phyloP scores from a whole-genome alignment of 1,140 invertebrate species.

The Oedothorax gibbosus region DNA sequence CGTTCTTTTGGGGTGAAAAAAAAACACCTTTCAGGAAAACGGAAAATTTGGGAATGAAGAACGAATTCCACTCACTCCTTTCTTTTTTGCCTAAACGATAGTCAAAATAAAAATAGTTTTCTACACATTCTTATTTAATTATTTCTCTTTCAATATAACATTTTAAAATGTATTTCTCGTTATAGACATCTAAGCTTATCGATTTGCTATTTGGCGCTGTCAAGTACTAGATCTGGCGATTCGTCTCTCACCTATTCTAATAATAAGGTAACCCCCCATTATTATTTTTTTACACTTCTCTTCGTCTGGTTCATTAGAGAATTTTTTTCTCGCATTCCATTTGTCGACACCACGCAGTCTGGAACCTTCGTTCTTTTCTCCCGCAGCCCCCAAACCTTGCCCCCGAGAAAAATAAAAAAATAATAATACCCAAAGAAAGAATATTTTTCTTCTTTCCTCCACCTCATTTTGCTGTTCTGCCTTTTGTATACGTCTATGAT shows the following conservation, averaged over 20 bases:
- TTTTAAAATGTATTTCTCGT: no score
- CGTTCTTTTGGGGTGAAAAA: no score
- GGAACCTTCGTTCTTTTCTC: constrained; percentile 28
- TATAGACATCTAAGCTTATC: no score
- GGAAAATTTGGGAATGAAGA: not conserved
- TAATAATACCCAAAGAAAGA: no score
- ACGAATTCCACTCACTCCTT: not conserved
- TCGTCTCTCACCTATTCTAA: not conserved
- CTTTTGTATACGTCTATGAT: constrained; percentile 21
- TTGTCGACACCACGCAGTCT: constrained; percentile 61
- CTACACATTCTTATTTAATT: not conserved
- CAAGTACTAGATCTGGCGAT: constrained; percentile 18
- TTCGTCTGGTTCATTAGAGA: constrained; percentile 58
- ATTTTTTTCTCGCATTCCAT: constrained; percentile 57
- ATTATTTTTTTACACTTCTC: constrained; percentile 22
- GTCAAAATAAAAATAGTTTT: no score
- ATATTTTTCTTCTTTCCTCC: constrained; percentile 7
- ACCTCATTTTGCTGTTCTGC: constrained; percentile 23
- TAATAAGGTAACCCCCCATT: constrained; percentile 29
- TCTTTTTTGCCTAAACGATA: no score
- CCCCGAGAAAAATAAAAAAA: no score
- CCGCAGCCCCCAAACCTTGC: not conserved
- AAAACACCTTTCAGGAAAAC: no score
- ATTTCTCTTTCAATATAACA: not conserved
- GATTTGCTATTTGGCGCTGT: no score